Conservation (phyloP, 2,888 invertebrate species). For the Microctonus aethiopoides region DNA sequence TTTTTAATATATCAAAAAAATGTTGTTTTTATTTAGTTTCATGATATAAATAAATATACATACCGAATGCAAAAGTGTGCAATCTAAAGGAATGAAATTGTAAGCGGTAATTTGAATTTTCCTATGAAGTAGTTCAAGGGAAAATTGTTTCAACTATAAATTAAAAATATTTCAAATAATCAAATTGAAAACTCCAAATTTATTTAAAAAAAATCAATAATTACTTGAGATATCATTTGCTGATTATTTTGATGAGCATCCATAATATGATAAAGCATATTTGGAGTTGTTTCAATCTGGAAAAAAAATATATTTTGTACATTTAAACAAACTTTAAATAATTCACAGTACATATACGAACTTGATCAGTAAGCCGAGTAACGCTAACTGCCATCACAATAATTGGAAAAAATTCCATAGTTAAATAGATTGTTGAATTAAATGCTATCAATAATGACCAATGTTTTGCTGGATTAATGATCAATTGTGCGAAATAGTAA, state of each 20-base stretch:
- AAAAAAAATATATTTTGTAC: neutral
- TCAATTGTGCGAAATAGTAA: neutral
- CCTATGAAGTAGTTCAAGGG: neutral
- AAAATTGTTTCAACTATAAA: neutral
- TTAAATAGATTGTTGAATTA: neutral
- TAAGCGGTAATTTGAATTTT: neutral
- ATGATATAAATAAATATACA: neutral
- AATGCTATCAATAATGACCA: neutral
- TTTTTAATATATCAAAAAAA: neutral
- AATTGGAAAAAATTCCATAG: neutral
- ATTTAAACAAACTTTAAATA: neutral
- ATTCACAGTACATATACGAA: neutral
- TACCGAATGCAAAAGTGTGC: neutral
- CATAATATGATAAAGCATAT: neutral
- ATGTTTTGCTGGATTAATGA: neutral
- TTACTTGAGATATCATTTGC: neutral
- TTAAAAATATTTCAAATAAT: neutral
- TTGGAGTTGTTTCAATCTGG: neutral
- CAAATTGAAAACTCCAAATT: too few species aligned
- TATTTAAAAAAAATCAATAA: too few species aligned
- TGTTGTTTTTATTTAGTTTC: neutral
- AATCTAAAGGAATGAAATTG: neutral
- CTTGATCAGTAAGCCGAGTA: neutral
- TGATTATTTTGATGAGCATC: neutral
- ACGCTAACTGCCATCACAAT: neutral